These are phyloP conservation scores for Platysteira castanea DNA, from an alignment of 2,113 vertebrate genomes.

Conservation along the genomic window DNA sequence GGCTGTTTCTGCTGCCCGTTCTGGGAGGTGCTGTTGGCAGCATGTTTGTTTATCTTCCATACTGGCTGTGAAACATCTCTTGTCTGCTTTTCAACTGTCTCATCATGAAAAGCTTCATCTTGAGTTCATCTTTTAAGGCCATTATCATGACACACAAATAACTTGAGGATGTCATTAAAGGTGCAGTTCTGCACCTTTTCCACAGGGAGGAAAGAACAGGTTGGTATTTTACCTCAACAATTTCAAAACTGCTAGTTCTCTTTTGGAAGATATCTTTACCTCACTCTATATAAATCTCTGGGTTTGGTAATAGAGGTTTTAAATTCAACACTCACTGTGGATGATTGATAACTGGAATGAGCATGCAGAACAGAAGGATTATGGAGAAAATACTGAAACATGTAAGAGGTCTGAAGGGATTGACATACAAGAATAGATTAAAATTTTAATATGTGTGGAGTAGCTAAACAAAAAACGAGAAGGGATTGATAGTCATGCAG, in stretches of 20 bases:
- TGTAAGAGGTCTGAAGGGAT: slow-evolving; percentile 37
- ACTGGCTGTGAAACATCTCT: background rate
- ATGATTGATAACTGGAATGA: background rate
- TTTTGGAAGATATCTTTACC: background rate
- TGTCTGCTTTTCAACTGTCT: background rate
- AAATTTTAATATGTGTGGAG: slow-evolving; percentile 46
- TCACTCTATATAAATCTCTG: background rate
- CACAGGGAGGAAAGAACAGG: background rate
- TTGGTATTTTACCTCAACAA: background rate
- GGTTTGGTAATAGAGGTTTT: background rate
- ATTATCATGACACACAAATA: background rate
- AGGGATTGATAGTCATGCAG: slow-evolving; percentile 21
- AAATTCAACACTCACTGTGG: background rate
- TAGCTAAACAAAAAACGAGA: slow-evolving; percentile 39
- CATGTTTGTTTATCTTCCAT: background rate
- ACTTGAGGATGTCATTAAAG: background rate
- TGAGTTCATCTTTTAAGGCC: background rate
- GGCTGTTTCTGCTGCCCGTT: background rate
- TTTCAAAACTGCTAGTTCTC: background rate
- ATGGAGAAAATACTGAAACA: background rate
- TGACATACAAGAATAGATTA: slow-evolving; percentile 31
- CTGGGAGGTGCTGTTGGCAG: background rate
- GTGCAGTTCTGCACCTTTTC: background rate
- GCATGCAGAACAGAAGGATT: background rate
- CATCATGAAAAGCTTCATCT: background rate